Evolutionary conservation across 2,113 vertebrate species (phyloP).

Genomic region (Shinisaurus crocodilurus): DNA sequence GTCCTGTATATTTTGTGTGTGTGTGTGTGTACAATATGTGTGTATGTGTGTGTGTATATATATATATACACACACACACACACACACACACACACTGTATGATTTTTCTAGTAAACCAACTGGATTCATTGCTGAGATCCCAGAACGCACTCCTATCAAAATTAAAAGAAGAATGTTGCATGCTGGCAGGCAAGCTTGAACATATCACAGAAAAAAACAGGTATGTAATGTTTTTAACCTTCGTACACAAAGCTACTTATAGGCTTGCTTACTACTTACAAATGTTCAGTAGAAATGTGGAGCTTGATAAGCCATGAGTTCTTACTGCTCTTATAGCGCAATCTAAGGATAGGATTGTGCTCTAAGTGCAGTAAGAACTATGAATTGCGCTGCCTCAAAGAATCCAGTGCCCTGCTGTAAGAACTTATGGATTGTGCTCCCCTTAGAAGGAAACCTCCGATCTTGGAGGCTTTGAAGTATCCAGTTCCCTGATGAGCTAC

Average conservation of each 20-base stretch:
- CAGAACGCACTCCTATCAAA: conserved; percentile 89
- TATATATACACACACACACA: too few relatives aligned
- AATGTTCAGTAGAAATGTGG: not conserved
- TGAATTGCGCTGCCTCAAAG: too few relatives aligned
- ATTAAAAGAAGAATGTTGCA: conserved; percentile 87
- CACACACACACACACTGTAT: too few relatives aligned
- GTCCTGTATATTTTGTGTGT: not conserved
- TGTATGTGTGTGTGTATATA: too few relatives aligned
- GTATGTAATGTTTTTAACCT: conserved; percentile 68
- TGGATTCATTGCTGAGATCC: conserved; percentile 85
- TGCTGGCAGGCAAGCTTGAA: conserved; percentile 83
- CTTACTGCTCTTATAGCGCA: conserved; percentile 1
- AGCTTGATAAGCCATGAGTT: not conserved
- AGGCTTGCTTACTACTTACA: not conserved
- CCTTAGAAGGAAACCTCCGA: too few relatives aligned
- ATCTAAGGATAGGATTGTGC: too few relatives aligned
- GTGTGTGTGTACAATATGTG: not conserved
- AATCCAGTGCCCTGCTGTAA: too few relatives aligned
- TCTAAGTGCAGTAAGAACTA: too few relatives aligned
- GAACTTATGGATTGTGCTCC: too few relatives aligned
- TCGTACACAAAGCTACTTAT: not conserved
- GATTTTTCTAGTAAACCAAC: conserved; percentile 84
- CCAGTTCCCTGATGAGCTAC: too few relatives aligned
- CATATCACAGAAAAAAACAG: conserved; percentile 84
- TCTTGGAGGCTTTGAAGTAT: too few relatives aligned